Base-by-base conservation (phyloP, 1,140 invertebrate genomes). In the Schlechtendalia chinensis region DNA sequence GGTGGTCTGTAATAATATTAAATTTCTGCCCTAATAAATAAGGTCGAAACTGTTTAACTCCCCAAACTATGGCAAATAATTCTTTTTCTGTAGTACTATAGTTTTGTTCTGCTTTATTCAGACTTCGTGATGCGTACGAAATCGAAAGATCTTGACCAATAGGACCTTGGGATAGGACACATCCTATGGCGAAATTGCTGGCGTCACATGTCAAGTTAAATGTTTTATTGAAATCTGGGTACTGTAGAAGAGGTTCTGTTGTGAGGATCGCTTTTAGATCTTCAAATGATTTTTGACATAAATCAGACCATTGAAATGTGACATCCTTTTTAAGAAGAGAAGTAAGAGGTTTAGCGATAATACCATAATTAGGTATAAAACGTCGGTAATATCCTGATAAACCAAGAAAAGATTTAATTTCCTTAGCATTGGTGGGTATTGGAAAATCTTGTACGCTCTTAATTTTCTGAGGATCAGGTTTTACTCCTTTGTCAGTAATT, bases 31-130 rank as follows among this genome's bases (percentile, higher is more conserved):
- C n/a, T n/a, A n/a, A n/a, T n/a, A n/a, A n/a, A n/a, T n/a, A n/a
- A n/a, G n/a, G n/a, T n/a, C n/a, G n/a, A n/a, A n/a, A n/a, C n/a
- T n/a, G n/a, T n/a, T n/a, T n/a, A n/a, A n/a, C n/a, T n/a, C n/a
- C n/a, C n/a, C n/a, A n/a, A n/a, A n/a, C n/a, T n/a, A n/a, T n/a
- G n/a, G n/a, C 89, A 39, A 85, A 82, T 16, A 85, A 80, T 83
- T 86, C 86, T 83, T 82, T 83, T 85, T 86, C 89, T 83, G 82
- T 87, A 24, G 83, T 84, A 81, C 79, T 84, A 83, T 86, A 88
- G 82, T 86, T 86, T 65, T 45, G 82, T 84, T 89, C 86, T 1
- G 85, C 83, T 80, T 83, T 81, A 82, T 85, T 86, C 54, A 88
- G 81, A 17, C 83, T 84, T 80, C 86, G 82, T 63, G 85, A 87